Evolutionary conservation across 2,797 vertebrate genomes (phyloP), one percentile per base, ranked within the genome.

Genomic region (Anguilla pacifica): DNA sequence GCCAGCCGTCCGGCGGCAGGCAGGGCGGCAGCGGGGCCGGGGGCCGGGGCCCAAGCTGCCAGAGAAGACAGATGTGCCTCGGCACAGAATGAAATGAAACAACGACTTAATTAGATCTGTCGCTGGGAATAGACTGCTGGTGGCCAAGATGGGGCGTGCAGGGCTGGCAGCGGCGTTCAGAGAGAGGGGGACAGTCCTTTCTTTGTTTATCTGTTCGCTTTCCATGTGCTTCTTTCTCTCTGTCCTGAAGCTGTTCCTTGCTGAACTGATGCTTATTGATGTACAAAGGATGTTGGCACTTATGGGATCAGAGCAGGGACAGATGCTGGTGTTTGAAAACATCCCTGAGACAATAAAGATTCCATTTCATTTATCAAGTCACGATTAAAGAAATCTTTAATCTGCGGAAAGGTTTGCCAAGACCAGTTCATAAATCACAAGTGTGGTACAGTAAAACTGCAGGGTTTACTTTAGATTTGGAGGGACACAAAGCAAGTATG

Each of bases 11-110:
- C 11, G 84, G 6, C 7, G 17, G 59, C 25, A 19, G 61, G 79
- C 15, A 6, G n/a, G 82, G 79, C 19, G 59, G 39, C 59, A 43
- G 43, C 46, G 22, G 87, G 53, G 43, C 22, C 83, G 35, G 19
- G 39, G 31, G 74, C 43, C 67, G 43, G 83, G 9, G 70, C 67
- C 53, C 25, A 67, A 86, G 85, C 91, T 91, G 90, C 82, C 91
- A 91, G 84, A 79, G 74, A 90, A 88, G 92, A 92, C 90, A 87
- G 88, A 93, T 92, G 91, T 90, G 88, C 86, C 61, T 11, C 84
- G 25, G 64, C 57, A 7, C 72, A 72, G 59, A 86, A 83, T 86
- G 85, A 86, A 88, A 88, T 86, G 88, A 88, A 79, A 83, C 77
- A 86, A 88, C 88, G 39, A 57, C 88, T 85, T 88, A 88, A 88